Percentiles rank a stretch among this genome's conserved stretches.
Evolutionary conservation across 2,113 vertebrate species (phyloP).

Genomic region (Thinocorus orbignyianus): DNA sequence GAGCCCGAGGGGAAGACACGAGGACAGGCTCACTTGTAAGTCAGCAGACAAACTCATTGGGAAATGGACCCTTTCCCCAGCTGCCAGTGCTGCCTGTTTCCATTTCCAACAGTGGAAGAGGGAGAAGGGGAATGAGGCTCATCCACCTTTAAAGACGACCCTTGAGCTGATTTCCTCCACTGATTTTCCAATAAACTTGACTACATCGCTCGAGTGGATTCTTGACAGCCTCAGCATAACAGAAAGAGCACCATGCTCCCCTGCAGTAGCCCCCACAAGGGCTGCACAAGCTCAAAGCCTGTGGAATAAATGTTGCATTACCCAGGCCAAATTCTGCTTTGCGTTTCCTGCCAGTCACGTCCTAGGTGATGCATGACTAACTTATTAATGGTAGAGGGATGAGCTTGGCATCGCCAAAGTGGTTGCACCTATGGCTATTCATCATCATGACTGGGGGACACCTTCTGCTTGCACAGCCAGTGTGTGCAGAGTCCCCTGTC

Average conservation of each 20-base stretch:
- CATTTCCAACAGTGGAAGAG: not conserved
- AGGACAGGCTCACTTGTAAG: not conserved
- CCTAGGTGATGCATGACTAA: not conserved
- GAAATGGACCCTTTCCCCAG: not conserved
- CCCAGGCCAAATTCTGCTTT: not conserved
- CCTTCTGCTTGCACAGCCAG: not conserved
- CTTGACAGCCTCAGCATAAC: slow-evolving; percentile 39
- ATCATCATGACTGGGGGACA: not conserved
- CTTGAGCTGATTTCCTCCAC: slow-evolving; percentile 7
- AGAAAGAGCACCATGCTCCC: slow-evolving; percentile 8
- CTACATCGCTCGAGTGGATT: not conserved
- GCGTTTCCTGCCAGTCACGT: not conserved
- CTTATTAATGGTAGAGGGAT: not conserved
- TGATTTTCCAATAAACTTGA: slow-evolving; percentile 53
- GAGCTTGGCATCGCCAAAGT: not conserved
- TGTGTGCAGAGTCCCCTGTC: not conserved
- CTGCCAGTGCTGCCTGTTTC: not conserved
- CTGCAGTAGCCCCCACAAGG: not conserved
- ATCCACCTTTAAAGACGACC: not conserved
- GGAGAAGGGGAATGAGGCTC: not conserved
- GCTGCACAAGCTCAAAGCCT: not conserved
- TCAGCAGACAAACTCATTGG: not conserved
- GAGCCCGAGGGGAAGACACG: not conserved
- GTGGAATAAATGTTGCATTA: not conserved
- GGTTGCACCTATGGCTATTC: not conserved